Conservation (phyloP, 2,888 invertebrate genomes). For the Aleiodes leptofemur region DNA sequence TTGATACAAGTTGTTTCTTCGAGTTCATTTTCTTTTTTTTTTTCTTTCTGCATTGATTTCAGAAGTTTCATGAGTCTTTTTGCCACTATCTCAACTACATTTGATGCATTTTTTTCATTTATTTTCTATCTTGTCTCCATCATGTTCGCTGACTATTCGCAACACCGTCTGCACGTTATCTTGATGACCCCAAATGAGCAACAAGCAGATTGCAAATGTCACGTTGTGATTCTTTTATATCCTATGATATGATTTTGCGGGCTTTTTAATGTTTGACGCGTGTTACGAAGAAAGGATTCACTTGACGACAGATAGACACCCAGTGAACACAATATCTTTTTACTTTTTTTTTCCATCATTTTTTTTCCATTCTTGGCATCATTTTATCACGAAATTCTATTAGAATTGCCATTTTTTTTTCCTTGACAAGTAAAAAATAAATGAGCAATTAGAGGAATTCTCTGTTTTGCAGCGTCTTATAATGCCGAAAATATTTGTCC, state of each 20-base stretch:
- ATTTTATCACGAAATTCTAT: too few relatives aligned
- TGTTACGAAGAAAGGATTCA: slow-evolving; percentile 15
- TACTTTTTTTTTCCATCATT: background rate
- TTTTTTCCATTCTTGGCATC: slow-evolving; percentile 7
- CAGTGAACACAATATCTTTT: slow-evolving; percentile 4
- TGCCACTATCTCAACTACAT: background rate
- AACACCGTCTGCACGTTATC: slow-evolving; percentile 60
- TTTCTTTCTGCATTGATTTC: slow-evolving; percentile 4
- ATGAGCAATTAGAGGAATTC: background rate
- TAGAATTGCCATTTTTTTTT: background rate
- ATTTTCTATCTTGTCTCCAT: slow-evolving; percentile 22
- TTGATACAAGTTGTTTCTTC: background rate
- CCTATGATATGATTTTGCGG: slow-evolving; percentile 3
- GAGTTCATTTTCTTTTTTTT: background rate
- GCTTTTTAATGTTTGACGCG: slow-evolving; percentile 23
- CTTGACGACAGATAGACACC: slow-evolving; percentile 28
- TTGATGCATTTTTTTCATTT: slow-evolving; percentile 5
- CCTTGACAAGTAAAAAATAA: background rate
- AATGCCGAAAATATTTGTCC: slow-evolving; percentile 18
- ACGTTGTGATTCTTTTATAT: slow-evolving; percentile 51
- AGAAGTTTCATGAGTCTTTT: slow-evolving; percentile 20
- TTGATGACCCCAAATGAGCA: slow-evolving; percentile 67
- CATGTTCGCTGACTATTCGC: slow-evolving; percentile 35
- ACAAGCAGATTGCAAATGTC: slow-evolving; percentile 64
- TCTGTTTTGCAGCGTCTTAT: background rate